Evolutionary conservation across 2,888 invertebrate species (phyloP).

Genomic region (Callosobruchus maculatus): DNA sequence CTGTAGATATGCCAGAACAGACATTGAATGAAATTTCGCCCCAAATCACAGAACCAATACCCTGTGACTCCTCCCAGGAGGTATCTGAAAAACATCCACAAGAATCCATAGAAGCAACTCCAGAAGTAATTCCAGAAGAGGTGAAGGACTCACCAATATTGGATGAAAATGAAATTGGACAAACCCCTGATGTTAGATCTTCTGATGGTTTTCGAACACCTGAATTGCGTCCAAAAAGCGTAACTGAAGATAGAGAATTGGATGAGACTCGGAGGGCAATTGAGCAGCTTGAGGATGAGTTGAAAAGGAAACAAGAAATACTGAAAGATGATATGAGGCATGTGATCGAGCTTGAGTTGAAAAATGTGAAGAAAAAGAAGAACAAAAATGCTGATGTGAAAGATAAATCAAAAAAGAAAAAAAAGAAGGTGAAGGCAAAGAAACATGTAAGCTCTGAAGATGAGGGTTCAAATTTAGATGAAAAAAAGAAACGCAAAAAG

Average conservation of each 20-base stretch:
- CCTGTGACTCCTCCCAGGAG: not conserved
- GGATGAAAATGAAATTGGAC: not conserved
- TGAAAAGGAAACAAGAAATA: slow-evolving; percentile 5
- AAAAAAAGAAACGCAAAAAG: slow-evolving; percentile 11
- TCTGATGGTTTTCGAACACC: not conserved
- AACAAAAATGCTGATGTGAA: slow-evolving; percentile 1
- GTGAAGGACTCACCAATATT: not conserved
- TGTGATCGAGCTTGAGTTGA: not conserved
- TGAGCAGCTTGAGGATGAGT: slow-evolving; percentile 12
- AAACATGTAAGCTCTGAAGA: slow-evolving; percentile 9
- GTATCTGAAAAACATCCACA: not conserved
- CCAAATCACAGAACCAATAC: not conserved
- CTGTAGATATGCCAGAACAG: not conserved
- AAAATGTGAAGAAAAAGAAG: slow-evolving; percentile 1
- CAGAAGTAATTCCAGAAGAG: not conserved
- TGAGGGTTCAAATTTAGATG: slow-evolving; percentile 3
- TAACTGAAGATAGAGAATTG: slow-evolving; percentile 4
- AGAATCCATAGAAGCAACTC: not conserved
- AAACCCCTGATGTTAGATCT: not conserved
- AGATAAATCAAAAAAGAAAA: slow-evolving; percentile 9
- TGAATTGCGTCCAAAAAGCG: slow-evolving; percentile 5
- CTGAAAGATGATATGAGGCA: not conserved
- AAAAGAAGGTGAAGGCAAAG: slow-evolving; percentile 8
- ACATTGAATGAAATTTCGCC: not conserved
- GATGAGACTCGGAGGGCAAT: slow-evolving; percentile 13